Conservation (phyloP, 53 echinoderm and acorn worm species). For the Echinometra lucunter region DNA sequence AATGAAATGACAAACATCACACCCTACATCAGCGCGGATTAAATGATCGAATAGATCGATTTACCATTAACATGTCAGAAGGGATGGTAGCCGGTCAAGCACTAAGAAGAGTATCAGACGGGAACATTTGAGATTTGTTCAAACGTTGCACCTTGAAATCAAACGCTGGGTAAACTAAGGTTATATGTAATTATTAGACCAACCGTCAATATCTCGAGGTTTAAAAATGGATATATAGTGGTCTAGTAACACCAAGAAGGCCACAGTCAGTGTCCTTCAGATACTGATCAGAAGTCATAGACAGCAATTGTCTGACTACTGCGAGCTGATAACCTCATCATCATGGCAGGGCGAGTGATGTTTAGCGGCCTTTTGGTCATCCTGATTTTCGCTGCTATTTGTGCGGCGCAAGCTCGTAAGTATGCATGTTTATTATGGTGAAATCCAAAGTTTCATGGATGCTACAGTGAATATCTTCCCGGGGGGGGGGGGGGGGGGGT, state of each 20-base stretch:
- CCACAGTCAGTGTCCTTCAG: neutral
- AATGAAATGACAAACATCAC: no score
- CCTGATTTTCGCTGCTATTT: neutral
- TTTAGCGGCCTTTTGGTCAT: neutral
- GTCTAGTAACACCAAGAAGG: neutral
- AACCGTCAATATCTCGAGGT: neutral
- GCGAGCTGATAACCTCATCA: neutral
- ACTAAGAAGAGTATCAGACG: neutral
- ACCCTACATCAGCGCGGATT: no score
- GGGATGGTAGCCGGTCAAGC: no score
- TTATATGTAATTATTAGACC: neutral
- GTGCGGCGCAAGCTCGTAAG: neutral
- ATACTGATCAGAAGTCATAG: neutral
- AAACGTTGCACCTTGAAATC: neutral
- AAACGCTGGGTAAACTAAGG: neutral
- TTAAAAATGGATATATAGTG: neutral
- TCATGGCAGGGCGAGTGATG: neutral
- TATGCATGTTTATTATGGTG: no score
- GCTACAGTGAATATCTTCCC: no score
- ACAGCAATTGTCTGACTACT: neutral
- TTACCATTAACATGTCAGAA: no score
- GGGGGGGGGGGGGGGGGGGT: no score
- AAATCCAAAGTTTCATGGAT: no score
- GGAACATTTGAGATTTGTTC: neutral
- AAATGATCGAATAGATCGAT: no score